These are phyloP conservation scores for Mimumesa dahlbomi DNA, from an alignment of 2,888 invertebrate genomes.

Conservation along the genomic window DNA sequence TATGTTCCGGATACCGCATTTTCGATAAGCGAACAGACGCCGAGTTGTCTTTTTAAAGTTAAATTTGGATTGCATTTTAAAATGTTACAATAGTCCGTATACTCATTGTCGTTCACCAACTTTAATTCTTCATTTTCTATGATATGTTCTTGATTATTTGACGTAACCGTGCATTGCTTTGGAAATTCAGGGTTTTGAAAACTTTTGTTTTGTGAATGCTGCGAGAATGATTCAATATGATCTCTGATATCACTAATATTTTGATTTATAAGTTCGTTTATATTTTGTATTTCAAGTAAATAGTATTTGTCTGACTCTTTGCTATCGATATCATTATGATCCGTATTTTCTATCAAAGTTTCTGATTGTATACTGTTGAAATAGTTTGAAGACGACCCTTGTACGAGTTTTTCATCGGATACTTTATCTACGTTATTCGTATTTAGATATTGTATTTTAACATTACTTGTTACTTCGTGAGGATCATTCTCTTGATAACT, in stretches of 20 bases:
- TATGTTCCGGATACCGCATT: not conserved
- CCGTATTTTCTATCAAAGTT: too few species aligned
- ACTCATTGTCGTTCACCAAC: too few species aligned
- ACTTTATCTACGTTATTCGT: not conserved
- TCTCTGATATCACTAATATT: slow-evolving; percentile 3
- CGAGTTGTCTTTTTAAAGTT: slow-evolving; percentile 40
- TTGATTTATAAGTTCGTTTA: slow-evolving; percentile 11
- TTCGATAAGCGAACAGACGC: slow-evolving; percentile 26
- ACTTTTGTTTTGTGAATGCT: too few species aligned
- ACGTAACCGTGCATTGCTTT: not conserved
- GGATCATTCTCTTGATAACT: not conserved
- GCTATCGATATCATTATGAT: too few species aligned
- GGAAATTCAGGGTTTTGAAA: not conserved
- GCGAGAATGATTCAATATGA: slow-evolving; percentile 18
- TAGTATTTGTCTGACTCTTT: too few species aligned
- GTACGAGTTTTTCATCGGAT: slow-evolving; percentile 6
- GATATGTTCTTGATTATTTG: not conserved
- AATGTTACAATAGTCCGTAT: slow-evolving; percentile 4
- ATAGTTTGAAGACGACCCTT: not conserved
- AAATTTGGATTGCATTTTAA: slow-evolving; percentile 26
- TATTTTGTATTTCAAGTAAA: not conserved
- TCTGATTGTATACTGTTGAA: not conserved
- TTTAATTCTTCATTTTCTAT: too few species aligned
- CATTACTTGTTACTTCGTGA: not conserved
- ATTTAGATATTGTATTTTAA: not conserved